These are phyloP conservation scores for Adela reaumurella DNA, from an alignment of 2,888 invertebrate species.

Conservation along the genomic window DNA sequence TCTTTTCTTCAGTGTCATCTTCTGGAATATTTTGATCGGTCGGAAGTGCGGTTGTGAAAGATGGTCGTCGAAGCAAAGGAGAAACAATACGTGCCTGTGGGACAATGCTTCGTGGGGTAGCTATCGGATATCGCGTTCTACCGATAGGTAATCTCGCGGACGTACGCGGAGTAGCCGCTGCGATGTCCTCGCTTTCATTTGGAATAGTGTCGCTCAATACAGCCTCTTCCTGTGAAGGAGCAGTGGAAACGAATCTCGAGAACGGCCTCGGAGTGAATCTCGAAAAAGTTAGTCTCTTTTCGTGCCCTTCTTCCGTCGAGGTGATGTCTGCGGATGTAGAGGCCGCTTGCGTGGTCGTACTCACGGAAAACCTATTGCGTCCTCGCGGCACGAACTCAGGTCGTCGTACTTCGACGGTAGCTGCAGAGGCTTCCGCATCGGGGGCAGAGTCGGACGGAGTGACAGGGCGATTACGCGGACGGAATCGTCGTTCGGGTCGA, in stretches of 20 bases:
- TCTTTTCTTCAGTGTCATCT: conserved; percentile 30
- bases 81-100: conserved; percentile 30
- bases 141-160: conserved; percentile 28
- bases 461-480: conserved; percentile 20
- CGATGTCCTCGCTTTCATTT: conserved; percentile 14
- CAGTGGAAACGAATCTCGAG: conserved; percentile 19
- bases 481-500: conserved; percentile 14
- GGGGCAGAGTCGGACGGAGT: conserved; percentile 23
- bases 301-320: conserved; percentile 18
- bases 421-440: conserved; percentile 41
- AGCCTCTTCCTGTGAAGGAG: conserved; percentile 14
- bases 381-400: conserved; percentile 33
- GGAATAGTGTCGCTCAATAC: neutral
- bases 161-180: conserved; percentile 20
- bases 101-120: conserved; percentile 16
- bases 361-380: conserved; percentile 28
- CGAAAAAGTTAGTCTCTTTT: conserved; percentile 30
- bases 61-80: conserved; percentile 21
- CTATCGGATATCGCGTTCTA: conserved; percentile 21
- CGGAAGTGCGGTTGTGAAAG: conserved; percentile 24
- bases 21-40: conserved; percentile 15
- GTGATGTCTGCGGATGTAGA: conserved; percentile 7
- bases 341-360: conserved; percentile 21
- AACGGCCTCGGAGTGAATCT: conserved; percentile 46
- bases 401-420: conserved; percentile 33